Evolutionary conservation across 2,888 invertebrate species (phyloP).

Genomic region (Noctua janthe): DNA sequence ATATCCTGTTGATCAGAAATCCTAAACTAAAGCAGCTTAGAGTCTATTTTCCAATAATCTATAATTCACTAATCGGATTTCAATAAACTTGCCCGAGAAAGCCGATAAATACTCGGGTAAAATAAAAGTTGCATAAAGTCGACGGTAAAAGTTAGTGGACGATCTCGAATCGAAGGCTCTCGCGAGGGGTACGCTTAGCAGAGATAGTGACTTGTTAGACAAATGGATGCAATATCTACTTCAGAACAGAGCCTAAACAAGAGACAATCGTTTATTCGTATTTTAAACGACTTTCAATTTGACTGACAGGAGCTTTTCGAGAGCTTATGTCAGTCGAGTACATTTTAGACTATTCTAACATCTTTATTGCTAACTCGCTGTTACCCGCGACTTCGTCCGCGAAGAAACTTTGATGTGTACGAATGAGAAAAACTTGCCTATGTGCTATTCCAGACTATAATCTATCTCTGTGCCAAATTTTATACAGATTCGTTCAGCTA

Average conservation of each 20-base stretch:
- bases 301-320: neutral
- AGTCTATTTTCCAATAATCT: conserved; percentile 6
- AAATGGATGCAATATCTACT: neutral
- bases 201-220: neutral
- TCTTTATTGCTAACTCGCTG: neutral
- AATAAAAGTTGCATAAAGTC: conserved; percentile 28
- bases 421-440: too few relatives aligned
- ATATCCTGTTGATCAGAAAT: conserved; percentile 16
- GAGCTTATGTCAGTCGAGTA: neutral
- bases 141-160: conserved; percentile 7
- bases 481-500: too few relatives aligned
- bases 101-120: conserved; percentile 1
- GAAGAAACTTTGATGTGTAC: too few relatives aligned
- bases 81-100: conserved; percentile 27
- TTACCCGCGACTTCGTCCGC: too few relatives aligned
- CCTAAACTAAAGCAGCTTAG: neutral
- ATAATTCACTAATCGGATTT: conserved; percentile 47
- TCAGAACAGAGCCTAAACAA: neutral
- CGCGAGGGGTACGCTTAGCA: neutral
- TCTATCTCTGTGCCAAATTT: too few relatives aligned
- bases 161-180: neutral
- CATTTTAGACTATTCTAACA: neutral
- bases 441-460: too few relatives aligned
- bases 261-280: neutral
- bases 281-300: neutral